Percentiles rank a stretch among this genome's conserved stretches.
phyloP scores from a whole-genome alignment of 2,888 invertebrate species.

The Parnassius mnemosyne region DNA sequence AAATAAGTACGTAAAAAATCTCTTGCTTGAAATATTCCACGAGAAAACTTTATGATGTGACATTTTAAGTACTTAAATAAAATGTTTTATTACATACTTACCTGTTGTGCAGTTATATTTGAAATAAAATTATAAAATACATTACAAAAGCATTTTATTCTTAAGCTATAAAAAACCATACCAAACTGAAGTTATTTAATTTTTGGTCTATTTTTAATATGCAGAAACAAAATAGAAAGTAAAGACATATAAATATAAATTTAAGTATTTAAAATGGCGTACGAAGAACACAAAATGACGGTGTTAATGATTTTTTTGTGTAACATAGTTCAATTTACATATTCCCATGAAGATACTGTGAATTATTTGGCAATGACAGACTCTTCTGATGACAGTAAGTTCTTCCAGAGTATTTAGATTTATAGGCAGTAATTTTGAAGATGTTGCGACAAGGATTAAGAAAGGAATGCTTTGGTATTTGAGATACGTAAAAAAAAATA shows the following conservation, averaged over 20 bases:
- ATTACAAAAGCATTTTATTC: neutral
- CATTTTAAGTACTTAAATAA: constrained; percentile 28
- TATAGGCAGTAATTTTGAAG: too few species aligned
- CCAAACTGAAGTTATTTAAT: too few species aligned
- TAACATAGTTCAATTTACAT: neutral
- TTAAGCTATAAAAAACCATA: neutral
- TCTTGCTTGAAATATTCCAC: neutral
- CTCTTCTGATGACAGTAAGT: constrained; percentile 25
- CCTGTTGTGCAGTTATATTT: constrained; percentile 30
- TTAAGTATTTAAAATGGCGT: constrained; percentile 1
- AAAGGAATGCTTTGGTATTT: too few species aligned
- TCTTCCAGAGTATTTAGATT: neutral
- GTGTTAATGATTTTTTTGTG: neutral
- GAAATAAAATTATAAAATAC: constrained; percentile 3
- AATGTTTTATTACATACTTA: constrained; percentile 27
- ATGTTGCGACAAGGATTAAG: too few species aligned
- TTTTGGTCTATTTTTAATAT: neutral
- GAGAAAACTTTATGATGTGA: constrained; percentile 8
- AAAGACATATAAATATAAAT: neutral
- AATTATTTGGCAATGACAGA: constrained; percentile 8
- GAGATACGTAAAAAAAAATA: too few species aligned
- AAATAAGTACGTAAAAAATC: constrained; percentile 6
- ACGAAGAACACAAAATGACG: constrained; percentile 2
- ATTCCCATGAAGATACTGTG: constrained; percentile 12
- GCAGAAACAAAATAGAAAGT: neutral